Evolutionary conservation across 2,113 vertebrate species (phyloP).

Genomic region (Chaetodon trifascialis): DNA sequence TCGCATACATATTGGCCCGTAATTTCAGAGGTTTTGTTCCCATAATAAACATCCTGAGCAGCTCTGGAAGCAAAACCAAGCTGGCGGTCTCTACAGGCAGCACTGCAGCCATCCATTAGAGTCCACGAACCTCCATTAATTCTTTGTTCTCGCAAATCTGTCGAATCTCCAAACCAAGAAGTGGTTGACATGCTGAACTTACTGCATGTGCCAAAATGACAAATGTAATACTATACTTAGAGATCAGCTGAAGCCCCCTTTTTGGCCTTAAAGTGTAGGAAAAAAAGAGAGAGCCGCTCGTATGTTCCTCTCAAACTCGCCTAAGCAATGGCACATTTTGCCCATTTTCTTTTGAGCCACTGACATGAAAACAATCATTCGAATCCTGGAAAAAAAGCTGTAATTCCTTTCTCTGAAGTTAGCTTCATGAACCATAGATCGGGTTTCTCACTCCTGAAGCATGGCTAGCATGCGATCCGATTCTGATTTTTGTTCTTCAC

Average conservation of each 20-base stretch:
- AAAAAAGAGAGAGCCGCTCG: background rate
- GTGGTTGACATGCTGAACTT: conserved; percentile 10
- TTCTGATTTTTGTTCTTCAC: background rate
- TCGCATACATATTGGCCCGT: background rate
- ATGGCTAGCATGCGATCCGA: background rate
- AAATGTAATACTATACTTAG: background rate
- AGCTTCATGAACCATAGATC: background rate
- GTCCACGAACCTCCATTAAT: background rate
- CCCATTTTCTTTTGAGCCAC: background rate
- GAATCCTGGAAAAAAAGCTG: background rate
- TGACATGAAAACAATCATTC: conserved; percentile 22
- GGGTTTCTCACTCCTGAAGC: background rate
- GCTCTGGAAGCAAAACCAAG: background rate
- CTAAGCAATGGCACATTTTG: conserved; percentile 14
- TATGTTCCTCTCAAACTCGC: conserved; percentile 7
- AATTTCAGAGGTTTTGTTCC: background rate
- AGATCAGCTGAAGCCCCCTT: background rate
- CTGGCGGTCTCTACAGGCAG: background rate
- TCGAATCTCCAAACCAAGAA: conserved; percentile 8
- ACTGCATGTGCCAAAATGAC: conserved; percentile 12
- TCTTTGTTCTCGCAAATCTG: conserved; percentile 16
- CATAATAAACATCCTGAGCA: background rate
- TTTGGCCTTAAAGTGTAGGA: conserved; percentile 12
- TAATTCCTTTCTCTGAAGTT: background rate
- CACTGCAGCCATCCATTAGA: background rate